These are phyloP conservation scores for Ricordea florida DNA, from an alignment of 92 coral and sea anemone genomes.

Conservation along the genomic window DNA sequence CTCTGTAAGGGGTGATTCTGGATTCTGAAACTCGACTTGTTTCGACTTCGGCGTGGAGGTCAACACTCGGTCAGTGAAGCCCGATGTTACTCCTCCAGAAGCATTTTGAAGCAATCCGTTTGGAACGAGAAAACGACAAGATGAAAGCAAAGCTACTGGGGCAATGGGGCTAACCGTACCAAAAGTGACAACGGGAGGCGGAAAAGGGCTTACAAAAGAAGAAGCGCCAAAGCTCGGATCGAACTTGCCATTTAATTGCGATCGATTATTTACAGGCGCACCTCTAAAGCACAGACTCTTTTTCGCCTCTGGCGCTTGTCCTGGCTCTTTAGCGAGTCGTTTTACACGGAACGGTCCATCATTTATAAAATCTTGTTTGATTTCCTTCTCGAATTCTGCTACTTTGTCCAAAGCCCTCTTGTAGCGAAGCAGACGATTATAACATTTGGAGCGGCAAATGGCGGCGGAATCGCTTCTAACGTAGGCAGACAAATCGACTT, in stretches of 20 bases:
- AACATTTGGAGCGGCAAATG: constrained; percentile 27
- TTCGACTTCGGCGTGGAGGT: constrained; percentile 23
- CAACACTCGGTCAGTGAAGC: not conserved
- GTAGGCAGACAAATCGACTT: constrained; percentile 8
- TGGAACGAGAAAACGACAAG: not conserved
- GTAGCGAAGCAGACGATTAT: constrained; percentile 8
- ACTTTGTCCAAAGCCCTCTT: constrained; percentile 10
- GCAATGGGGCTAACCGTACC: not conserved
- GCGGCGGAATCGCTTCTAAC: not conserved
- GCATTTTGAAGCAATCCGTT: constrained; percentile 14
- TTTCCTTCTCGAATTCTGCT: constrained; percentile 15
- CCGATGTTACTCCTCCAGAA: not conserved
- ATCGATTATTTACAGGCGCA: not conserved
- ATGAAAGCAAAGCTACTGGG: not conserved
- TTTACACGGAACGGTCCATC: constrained; percentile 18
- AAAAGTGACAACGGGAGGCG: constrained; percentile 5
- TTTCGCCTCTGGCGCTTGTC: constrained; percentile 31
- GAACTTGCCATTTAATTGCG: not conserved
- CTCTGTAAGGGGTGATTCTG: not conserved
- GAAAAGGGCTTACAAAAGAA: constrained; percentile 3
- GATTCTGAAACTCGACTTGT: constrained; percentile 1
- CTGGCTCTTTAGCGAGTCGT: constrained; percentile 37
- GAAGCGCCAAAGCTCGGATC: not conserved
- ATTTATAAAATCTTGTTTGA: constrained; percentile 18
- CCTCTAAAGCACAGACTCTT: constrained; percentile 6